Conservation (phyloP, 2,888 invertebrate genomes). For the Bugulina stolonifera region DNA sequence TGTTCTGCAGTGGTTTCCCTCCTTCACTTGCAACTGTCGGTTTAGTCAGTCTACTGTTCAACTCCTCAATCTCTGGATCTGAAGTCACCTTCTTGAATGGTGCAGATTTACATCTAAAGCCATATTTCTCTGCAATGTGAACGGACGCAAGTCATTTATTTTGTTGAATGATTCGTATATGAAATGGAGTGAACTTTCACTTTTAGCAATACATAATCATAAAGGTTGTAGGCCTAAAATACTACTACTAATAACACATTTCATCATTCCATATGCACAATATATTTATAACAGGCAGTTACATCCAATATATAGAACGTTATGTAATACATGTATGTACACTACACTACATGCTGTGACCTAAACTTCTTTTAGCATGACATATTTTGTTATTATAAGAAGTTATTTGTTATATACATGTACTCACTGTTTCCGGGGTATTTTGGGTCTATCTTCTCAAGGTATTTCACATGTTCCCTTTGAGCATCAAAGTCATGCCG, state of each 20-base stretch:
- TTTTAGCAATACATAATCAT: too few species aligned
- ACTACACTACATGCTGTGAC: too few species aligned
- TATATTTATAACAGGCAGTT: too few species aligned
- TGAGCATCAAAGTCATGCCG: conserved; percentile 23
- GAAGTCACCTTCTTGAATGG: background rate
- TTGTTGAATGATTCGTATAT: too few species aligned
- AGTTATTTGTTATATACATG: background rate
- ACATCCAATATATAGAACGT: too few species aligned
- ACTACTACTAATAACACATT: too few species aligned
- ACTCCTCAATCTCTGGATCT: background rate
- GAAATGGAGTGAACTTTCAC: too few species aligned
- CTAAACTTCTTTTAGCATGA: background rate
- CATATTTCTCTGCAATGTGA: conserved; percentile 1
- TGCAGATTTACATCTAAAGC: background rate
- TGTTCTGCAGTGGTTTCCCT: conserved; percentile 12
- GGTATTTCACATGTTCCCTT: conserved; percentile 9
- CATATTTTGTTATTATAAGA: background rate
- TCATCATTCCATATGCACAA: too few species aligned
- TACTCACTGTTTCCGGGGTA: conserved; percentile 23
- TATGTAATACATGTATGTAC: too few species aligned
- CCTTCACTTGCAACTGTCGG: conserved; percentile 25
- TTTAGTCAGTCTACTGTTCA: background rate
- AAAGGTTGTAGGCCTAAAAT: too few species aligned
- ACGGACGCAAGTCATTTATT: background rate
- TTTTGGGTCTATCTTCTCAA: conserved; percentile 2